Percentiles rank a stretch among this genome's conserved stretches.
Conservation (phyloP, 2,113 vertebrate genomes). For the Peromyscus californicus region DNA sequence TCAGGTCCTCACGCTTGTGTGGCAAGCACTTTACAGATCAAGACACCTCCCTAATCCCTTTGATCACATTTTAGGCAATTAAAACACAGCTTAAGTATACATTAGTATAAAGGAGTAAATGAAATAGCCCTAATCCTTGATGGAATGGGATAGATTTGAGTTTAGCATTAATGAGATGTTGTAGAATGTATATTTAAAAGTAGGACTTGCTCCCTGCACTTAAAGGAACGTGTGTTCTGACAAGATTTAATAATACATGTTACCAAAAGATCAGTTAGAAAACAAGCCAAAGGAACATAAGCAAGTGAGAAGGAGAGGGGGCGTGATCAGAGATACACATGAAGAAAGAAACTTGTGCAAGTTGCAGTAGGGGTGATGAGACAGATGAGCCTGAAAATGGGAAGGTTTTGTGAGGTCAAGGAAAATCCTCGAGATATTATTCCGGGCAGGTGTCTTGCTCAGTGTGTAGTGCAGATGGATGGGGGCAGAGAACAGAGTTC, state of each 20-base stretch:
- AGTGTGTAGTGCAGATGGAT: background rate
- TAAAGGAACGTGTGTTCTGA: background rate
- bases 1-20: background rate
- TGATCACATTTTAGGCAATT: background rate
- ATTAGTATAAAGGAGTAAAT: background rate
- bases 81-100: background rate
- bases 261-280: background rate
- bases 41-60: background rate
- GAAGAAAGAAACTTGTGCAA: background rate
- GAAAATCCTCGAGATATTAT: background rate
- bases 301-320: background rate
- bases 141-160: background rate
- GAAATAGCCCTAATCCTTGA: background rate
- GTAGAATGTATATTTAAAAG: background rate
- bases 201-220: background rate
- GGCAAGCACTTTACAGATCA: background rate
- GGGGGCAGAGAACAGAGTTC: background rate
- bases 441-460: background rate
- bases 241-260: conserved; percentile 1
- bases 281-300: background rate
- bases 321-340: too few relatives aligned
- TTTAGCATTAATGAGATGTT: background rate
- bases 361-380: background rate
- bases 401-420: background rate
- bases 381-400: background rate